Percentiles rank a stretch among this genome's conserved stretches.
Conservation (phyloP, 2,888 invertebrate species). For the Dendrolimus pini region DNA sequence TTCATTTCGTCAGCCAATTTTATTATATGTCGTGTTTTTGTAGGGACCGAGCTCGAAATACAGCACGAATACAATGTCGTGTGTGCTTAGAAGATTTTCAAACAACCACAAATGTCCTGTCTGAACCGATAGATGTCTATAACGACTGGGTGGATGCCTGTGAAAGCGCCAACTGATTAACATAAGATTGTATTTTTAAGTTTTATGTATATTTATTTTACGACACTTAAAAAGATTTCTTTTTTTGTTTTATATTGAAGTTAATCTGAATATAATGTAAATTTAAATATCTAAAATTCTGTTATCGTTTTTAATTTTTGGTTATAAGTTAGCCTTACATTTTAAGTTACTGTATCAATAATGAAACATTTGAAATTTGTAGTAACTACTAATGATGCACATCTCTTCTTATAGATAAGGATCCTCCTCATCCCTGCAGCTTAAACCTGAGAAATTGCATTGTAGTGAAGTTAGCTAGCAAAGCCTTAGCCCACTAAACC, state of each 20-base stretch:
- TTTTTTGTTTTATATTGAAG: constrained; percentile 1
- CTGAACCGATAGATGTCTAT: constrained; percentile 98
- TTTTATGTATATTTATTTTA: constrained; percentile 12
- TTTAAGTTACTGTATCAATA: too few relatives aligned
- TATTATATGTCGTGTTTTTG: constrained; percentile 25
- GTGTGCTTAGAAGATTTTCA: constrained; percentile 98
- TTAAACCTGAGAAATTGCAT: too few relatives aligned
- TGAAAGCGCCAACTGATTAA: constrained; percentile 91
- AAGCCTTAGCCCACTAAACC: too few relatives aligned
- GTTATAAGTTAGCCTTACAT: too few relatives aligned
- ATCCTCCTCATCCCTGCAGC: too few relatives aligned
- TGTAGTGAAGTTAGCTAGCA: too few relatives aligned
- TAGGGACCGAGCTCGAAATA: constrained; percentile 96
- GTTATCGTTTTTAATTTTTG: too few relatives aligned
- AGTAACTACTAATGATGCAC: too few relatives aligned
- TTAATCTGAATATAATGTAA: neutral
- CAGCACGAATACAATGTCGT: constrained; percentile 95
- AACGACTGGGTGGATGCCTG: constrained; percentile 99
- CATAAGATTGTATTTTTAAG: constrained; percentile 19
- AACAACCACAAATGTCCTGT: constrained; percentile 95
- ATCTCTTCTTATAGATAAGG: too few relatives aligned
- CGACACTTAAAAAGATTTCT: constrained; percentile 10
- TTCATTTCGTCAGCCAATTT: neutral
- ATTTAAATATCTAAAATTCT: too few relatives aligned
- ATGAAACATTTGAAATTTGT: too few relatives aligned